A percentile compares a stretch with the other conserved stretches of the same genome.
These are phyloP conservation scores for Holcopasites calliopsidis DNA, from an alignment of 1,140 invertebrate genomes.

Conservation along the genomic window DNA sequence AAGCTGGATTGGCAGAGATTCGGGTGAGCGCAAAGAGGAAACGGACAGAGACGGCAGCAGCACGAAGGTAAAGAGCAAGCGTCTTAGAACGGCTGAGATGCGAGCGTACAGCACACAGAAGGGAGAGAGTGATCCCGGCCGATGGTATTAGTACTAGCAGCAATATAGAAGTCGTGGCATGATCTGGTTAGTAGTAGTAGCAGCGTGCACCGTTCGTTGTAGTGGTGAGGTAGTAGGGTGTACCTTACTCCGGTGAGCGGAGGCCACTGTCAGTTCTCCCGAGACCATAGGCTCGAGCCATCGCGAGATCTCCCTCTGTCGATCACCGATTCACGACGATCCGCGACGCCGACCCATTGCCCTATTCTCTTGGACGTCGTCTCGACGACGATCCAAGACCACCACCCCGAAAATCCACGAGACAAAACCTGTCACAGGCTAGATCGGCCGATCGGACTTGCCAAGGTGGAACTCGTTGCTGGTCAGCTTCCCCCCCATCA, in stretches of 20 bases:
- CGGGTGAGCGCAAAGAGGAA: neutral
- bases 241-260: slow-evolving; percentile 73
- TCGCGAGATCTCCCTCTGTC: slow-evolving; percentile 64
- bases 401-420: neutral
- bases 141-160: slow-evolving; percentile 62
- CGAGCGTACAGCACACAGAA: slow-evolving; percentile 18
- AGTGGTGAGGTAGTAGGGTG: slow-evolving; percentile 70
- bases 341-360: slow-evolving; percentile 34
- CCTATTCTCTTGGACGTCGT: slow-evolving; percentile 35
- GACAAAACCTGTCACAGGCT: neutral
- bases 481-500: neutral
- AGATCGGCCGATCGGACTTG: neutral
- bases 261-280: slow-evolving; percentile 73
- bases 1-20: slow-evolving; percentile 55
- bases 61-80: slow-evolving; percentile 32
- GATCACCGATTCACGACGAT: slow-evolving; percentile 42
- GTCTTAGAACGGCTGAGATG: slow-evolving; percentile 19
- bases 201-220: slow-evolving; percentile 61
- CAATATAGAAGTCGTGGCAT: neutral
- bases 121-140: slow-evolving; percentile 41
- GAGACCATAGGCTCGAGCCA: slow-evolving; percentile 73
- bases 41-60: slow-evolving; percentile 1
- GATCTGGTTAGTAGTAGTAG: slow-evolving; percentile 60
- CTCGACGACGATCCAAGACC: slow-evolving; percentile 17
- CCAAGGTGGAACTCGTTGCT: neutral